Conservation (phyloP, 2,113 vertebrate species). For the Campylorhamphus procurvoides region DNA sequence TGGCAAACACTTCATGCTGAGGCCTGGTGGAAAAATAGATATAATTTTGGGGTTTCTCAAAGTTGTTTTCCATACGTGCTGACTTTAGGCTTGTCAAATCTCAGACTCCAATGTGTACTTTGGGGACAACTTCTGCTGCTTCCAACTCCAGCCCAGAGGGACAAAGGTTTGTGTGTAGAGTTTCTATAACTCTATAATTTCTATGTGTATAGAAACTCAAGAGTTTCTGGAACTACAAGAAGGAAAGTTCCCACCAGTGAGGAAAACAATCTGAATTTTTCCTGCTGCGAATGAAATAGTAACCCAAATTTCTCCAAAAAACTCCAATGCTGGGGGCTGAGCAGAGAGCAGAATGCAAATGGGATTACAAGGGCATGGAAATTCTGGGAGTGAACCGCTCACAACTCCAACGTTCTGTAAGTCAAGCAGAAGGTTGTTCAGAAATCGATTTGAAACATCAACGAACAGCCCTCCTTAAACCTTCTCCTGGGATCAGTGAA, state of each 20-base stretch:
- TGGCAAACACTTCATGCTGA: neutral
- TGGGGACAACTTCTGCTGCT: neutral
- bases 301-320: neutral
- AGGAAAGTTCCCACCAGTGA: neutral
- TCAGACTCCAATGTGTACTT: accelerated
- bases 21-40: neutral
- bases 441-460: neutral
- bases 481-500: neutral
- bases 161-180: neutral
- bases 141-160: neutral
- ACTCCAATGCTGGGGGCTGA: neutral
- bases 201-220: neutral
- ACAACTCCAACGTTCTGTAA: neutral
- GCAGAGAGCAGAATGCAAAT: neutral
- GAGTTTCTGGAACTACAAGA: neutral
- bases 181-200: no score
- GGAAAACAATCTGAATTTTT: neutral
- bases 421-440: neutral
- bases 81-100: neutral
- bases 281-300: neutral
- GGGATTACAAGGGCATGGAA: neutral
- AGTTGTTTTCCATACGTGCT: neutral
- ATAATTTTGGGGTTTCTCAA: neutral
- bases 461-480: neutral
- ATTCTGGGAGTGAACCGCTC: neutral